Conservation (phyloP, 1,140 invertebrate genomes). For the Bradysia coprophila region DNA sequence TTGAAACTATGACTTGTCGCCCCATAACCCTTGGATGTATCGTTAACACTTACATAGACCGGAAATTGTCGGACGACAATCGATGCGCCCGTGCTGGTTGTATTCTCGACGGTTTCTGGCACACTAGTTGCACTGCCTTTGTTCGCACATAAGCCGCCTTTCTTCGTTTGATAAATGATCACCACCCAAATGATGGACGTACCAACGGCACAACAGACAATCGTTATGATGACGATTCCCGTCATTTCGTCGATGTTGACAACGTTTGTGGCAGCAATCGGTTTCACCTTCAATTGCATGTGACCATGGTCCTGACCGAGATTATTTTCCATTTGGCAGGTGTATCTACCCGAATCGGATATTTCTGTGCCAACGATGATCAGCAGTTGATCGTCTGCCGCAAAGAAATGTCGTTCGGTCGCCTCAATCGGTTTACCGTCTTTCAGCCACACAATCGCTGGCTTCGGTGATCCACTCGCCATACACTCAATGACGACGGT, state of each 20-base stretch:
- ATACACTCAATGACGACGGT: conserved; percentile 76
- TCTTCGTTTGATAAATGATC: conserved; percentile 66
- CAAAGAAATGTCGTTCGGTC: conserved; percentile 63
- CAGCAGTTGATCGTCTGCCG: conserved; percentile 67
- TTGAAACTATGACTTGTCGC: too few species aligned
- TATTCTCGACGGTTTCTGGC: too few species aligned
- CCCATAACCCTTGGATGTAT: too few species aligned
- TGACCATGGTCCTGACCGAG: conserved; percentile 43
- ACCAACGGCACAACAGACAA: conserved; percentile 73
- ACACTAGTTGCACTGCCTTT: too few species aligned
- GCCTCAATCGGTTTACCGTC: conserved; percentile 52
- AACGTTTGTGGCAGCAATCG: conserved; percentile 18
- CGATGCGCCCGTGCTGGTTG: too few species aligned
- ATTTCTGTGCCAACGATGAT: conserved; percentile 64
- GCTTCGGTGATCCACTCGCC: conserved; percentile 67
- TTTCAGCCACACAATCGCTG: conserved; percentile 77
- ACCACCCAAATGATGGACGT: conserved; percentile 84
- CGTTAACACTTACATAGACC: too few species aligned
- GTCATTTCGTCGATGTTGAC: conserved; percentile 49
- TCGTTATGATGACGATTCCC: conserved; percentile 72
- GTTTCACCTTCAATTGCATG: conserved; percentile 30
- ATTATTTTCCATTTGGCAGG: conserved; percentile 75
- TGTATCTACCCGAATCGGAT: conserved; percentile 67
- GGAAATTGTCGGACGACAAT: too few species aligned
- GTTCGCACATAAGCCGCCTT: background rate